Evolutionary conservation across 2,113 vertebrate genomes (phyloP).

Genomic region (Cariama cristata): DNA sequence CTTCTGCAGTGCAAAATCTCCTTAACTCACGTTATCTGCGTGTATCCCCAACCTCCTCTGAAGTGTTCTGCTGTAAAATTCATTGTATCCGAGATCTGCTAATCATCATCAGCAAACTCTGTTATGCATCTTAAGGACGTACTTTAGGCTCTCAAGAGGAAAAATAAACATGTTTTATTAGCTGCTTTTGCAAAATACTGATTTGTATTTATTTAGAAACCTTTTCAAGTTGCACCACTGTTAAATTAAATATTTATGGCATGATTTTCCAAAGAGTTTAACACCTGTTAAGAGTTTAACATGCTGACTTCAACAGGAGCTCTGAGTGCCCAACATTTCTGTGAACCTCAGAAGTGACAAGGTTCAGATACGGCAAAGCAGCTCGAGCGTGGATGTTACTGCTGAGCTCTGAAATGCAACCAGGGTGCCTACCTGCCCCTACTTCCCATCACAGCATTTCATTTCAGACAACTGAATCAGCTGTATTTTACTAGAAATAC

Average conservation of each 20-base stretch:
- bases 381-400: not conserved
- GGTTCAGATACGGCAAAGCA: not conserved
- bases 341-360: not conserved
- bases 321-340: not conserved
- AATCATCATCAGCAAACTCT: constrained; percentile 63
- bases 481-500: not conserved
- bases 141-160: constrained; percentile 61
- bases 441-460: not conserved
- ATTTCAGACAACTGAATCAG: not conserved
- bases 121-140: constrained; percentile 52
- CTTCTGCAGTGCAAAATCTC: constrained; percentile 14
- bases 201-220: constrained; percentile 66
- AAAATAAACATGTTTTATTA: constrained; percentile 71
- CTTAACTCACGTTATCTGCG: not conserved
- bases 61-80: constrained; percentile 51
- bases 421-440: not conserved
- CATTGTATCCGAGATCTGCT: constrained; percentile 33
- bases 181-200: constrained; percentile 69
- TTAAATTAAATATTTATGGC: constrained; percentile 70
- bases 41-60: not conserved
- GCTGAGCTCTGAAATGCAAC: not conserved
- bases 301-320: not conserved
- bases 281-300: constrained; percentile 37
- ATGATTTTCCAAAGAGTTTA: constrained; percentile 49
- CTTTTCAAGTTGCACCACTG: constrained; percentile 63